A percentile compares a stretch with the other conserved stretches of the same genome.
Conservation (phyloP, 2,888 invertebrate species). For the Panzeria rudis region DNA sequence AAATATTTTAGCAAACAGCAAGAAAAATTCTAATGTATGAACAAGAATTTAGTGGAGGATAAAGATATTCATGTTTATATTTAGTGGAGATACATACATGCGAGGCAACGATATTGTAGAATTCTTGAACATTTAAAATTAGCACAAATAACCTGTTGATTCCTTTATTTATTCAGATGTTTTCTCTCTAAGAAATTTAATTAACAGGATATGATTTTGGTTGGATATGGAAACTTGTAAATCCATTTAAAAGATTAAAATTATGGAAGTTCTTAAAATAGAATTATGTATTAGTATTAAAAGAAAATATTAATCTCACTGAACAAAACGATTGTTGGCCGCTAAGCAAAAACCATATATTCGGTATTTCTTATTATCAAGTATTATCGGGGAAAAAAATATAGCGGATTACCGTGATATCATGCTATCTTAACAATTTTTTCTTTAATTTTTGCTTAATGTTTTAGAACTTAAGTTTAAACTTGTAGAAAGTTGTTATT, state of each 20-base stretch:
- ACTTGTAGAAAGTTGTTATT: too few relatives aligned
- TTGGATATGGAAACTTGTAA: background rate
- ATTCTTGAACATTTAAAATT: background rate
- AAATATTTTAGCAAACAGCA: conserved; percentile 67
- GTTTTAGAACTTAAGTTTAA: too few relatives aligned
- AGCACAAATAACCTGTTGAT: conserved; percentile 59
- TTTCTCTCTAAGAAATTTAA: background rate
- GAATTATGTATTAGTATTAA: too few relatives aligned
- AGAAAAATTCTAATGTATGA: conserved; percentile 64
- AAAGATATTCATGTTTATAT: conserved; percentile 33
- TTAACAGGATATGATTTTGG: background rate
- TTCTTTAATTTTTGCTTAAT: too few relatives aligned
- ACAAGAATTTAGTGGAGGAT: conserved; percentile 72
- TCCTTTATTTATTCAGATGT: conserved; percentile 6
- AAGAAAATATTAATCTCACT: too few relatives aligned
- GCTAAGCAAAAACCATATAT: too few relatives aligned
- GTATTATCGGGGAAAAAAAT: too few relatives aligned
- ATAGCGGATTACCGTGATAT: too few relatives aligned
- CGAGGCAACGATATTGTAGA: conserved; percentile 36
- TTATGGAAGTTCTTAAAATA: background rate
- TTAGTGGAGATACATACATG: background rate
- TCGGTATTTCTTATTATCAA: too few relatives aligned
- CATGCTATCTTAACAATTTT: too few relatives aligned
- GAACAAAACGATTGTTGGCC: too few relatives aligned
- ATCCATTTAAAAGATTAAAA: conserved; percentile 2